A percentile compares a stretch with the other conserved stretches of the same genome.
These are phyloP conservation scores for Macrosiphum euphorbiae DNA, from an alignment of 2,888 invertebrate species.

Conservation along the genomic window DNA sequence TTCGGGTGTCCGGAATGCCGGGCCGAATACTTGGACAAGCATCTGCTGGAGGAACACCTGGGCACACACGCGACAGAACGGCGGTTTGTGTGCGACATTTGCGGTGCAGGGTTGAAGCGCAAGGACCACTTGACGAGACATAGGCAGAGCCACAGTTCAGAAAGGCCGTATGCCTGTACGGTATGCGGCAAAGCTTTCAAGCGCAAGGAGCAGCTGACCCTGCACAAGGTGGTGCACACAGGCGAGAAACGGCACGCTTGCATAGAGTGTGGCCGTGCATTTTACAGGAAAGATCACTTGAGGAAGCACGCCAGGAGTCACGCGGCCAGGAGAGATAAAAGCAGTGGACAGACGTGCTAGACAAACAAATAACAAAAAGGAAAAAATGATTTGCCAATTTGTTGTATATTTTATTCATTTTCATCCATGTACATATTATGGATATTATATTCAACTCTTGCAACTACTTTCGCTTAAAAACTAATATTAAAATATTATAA, in stretches of 20 bases:
- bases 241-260: constrained; percentile 90
- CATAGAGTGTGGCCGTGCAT: constrained; percentile 87
- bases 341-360: constrained; percentile 73
- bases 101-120: constrained; percentile 87
- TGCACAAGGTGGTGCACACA: constrained; percentile 91
- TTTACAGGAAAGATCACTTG: constrained; percentile 78
- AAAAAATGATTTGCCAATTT: constrained; percentile 31
- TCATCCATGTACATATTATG: background rate
- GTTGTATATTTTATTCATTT: constrained; percentile 29
- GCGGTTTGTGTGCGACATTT: constrained; percentile 88
- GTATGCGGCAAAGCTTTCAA: constrained; percentile 89
- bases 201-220: constrained; percentile 87
- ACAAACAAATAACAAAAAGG: no score
- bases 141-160: constrained; percentile 90
- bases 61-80: constrained; percentile 88
- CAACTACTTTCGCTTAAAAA: constrained; percentile 58
- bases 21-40: constrained; percentile 90
- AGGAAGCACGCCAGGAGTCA: constrained; percentile 85
- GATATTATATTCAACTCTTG: constrained; percentile 25
- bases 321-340: constrained; percentile 81
- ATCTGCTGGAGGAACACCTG: constrained; percentile 86
- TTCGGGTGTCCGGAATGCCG: constrained; percentile 91
- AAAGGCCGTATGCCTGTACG: constrained; percentile 88
- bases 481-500: constrained; percentile 18
- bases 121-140: constrained; percentile 89